A percentile compares a stretch with the other conserved stretches of the same genome.
phyloP scores from a whole-genome alignment of 37 sponge, comb jelly and placozoan species.

The Agelas oroides region DNA sequence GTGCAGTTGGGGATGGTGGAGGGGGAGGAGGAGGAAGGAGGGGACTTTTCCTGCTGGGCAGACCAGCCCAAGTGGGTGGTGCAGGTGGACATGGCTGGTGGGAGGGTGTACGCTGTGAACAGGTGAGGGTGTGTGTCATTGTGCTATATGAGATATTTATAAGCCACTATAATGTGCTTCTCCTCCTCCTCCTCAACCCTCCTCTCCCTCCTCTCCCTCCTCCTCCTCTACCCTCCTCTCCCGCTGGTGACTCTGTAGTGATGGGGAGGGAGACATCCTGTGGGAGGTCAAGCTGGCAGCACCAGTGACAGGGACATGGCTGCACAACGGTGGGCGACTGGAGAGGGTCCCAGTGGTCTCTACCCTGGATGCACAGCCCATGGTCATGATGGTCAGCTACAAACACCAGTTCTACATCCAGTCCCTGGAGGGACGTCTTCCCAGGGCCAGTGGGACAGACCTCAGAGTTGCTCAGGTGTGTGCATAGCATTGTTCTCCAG shows the following conservation, averaged over 20 bases:
- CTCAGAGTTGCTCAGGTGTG: too few relatives aligned
- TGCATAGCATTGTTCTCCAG: too few relatives aligned
- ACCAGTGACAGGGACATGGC: slow-evolving; percentile 66
- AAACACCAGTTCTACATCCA: slow-evolving; percentile 52
- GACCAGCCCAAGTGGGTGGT: neutral
- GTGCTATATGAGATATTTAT: neutral
- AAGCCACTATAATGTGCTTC: neutral
- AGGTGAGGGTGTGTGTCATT: neutral
- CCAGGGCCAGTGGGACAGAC: too few relatives aligned
- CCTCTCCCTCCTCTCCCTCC: too few relatives aligned
- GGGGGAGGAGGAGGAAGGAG: slow-evolving; percentile 28
- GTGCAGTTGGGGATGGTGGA: slow-evolving; percentile 41
- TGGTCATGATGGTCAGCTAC: slow-evolving; percentile 14
- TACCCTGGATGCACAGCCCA: neutral
- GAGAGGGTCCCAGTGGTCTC: slow-evolving; percentile 8
- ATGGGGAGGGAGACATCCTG: neutral
- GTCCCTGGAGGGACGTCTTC: neutral
- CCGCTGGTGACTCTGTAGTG: neutral
- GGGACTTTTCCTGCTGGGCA: neutral
- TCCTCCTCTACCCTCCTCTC: neutral
- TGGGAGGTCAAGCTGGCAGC: slow-evolving; percentile 42
- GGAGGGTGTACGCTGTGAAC: slow-evolving; percentile 31
- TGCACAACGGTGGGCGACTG: slow-evolving; percentile 45
- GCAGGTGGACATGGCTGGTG: slow-evolving; percentile 29
- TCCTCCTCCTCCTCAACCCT: neutral